Evolutionary conservation across 2,888 invertebrate species (phyloP), one percentile per base, ranked within the genome.

Genomic region (Clanis bilineata): DNA sequence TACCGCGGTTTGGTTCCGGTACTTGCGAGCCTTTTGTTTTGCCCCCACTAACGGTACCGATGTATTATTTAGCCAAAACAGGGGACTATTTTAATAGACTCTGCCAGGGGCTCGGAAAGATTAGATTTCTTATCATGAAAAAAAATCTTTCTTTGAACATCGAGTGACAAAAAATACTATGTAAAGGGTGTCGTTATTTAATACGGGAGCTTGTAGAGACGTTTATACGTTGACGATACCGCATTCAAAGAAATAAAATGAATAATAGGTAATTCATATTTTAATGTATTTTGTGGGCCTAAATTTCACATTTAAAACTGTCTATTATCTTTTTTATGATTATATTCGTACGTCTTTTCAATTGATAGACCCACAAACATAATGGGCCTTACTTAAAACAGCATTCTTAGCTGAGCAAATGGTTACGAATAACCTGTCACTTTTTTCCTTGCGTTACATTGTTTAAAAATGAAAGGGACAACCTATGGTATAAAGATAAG

Each of bases 71-170:
- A 89, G 88, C 87, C 80, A 82, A 85, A 84, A 83, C 81, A 83
- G 82, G 86, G 88, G 86, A 79, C 80, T 76, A 73, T 79, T 86
- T 88, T 90, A 90, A 90, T 90, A 88, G 86, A 85, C 85, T 85
- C 71, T 80, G 79, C 75, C 80, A 85, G 83, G 88, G 89, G 87
- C 67, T 70, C 65, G 70, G 73, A 86, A 80, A 89, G 86, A 90
- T 90, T 90, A 88, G 85, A 86, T 90, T 91, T 88, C 90, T 88
- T 90, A 90, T 90, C 89, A 76, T 75, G 85, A 82, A 85, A 83
- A n/a, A 85, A 79, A 79, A 74, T 59, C 23, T 59, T 57, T 45
- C 45, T 44, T n/a, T 51, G 21, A 23, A 3, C 25, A 9, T 25
- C n/a, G n/a, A 4, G 25, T 7, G 10, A 32, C 25, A 51, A 18